Evolutionary conservation across 2,113 vertebrate species (phyloP).

Genomic region (Scytalopus superciliaris): DNA sequence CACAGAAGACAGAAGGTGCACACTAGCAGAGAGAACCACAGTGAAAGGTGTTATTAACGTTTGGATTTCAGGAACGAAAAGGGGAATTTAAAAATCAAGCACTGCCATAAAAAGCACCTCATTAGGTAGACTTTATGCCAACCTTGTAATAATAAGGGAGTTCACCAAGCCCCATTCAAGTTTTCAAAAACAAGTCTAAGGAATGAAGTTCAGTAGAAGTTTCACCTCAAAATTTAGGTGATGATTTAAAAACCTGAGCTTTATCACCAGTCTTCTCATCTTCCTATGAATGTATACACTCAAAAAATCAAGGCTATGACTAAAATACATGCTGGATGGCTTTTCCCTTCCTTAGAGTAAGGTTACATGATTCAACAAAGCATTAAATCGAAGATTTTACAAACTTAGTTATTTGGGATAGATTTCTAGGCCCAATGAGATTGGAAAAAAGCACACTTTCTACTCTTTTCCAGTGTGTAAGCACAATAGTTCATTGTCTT

Average conservation of each 20-base stretch:
- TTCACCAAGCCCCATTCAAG: background rate
- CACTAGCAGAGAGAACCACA: background rate
- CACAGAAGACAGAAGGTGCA: constrained; percentile 9
- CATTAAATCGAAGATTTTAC: background rate
- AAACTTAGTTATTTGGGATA: background rate
- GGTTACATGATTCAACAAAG: background rate
- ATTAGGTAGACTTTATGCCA: constrained; percentile 54
- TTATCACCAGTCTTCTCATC: background rate
- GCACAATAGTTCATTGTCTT: background rate
- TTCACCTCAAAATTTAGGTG: background rate
- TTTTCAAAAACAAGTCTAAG: constrained; percentile 31
- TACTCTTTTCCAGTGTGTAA: background rate
- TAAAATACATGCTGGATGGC: background rate
- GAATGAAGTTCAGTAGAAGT: constrained; percentile 29
- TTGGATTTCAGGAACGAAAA: constrained; percentile 62
- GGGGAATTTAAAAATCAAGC: constrained; percentile 58
- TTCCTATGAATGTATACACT: background rate
- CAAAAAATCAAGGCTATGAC: background rate
- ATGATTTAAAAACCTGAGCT: constrained; percentile 20
- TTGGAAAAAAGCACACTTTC: background rate
- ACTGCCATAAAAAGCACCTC: constrained; percentile 48
- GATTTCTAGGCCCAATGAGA: background rate
- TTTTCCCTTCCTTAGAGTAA: background rate
- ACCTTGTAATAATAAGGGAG: constrained; percentile 22
- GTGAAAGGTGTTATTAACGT: constrained; percentile 56